These are phyloP conservation scores for Plectrocnemia conspersa DNA, from an alignment of 1,140 invertebrate species.

Conservation along the genomic window DNA sequence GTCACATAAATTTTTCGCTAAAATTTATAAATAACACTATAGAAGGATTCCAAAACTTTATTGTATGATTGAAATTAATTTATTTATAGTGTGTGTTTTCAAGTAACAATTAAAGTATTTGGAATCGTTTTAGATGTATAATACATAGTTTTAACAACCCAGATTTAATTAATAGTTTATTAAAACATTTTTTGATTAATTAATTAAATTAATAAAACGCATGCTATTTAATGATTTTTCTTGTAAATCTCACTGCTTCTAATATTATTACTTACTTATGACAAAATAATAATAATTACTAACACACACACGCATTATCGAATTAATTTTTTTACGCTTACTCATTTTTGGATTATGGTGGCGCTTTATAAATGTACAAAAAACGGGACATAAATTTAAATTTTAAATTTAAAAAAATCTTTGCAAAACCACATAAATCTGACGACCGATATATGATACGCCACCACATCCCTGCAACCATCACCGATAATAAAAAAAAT, in stretches of 20 bases:
- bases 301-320: slow-evolving; percentile 28
- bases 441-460: slow-evolving; percentile 8
- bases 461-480: slow-evolving; percentile 5
- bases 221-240: too few species aligned
- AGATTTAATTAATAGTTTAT: too few species aligned
- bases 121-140: too few species aligned
- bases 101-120: too few species aligned
- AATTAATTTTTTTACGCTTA: slow-evolving; percentile 44
- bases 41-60: too few species aligned
- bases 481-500: too few species aligned
- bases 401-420: slow-evolving; percentile 3
- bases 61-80: too few species aligned
- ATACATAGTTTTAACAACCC: too few species aligned
- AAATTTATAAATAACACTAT: too few species aligned
- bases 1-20: slow-evolving; percentile 28
- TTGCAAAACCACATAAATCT: not conserved
- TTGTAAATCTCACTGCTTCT: slow-evolving; percentile 17
- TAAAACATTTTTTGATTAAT: too few species aligned
- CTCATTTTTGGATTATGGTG: slow-evolving; percentile 54
- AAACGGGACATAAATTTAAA: not conserved
- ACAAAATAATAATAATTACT: slow-evolving; percentile 7
- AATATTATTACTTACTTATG: not conserved
- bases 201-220: too few species aligned
- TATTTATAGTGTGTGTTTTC: too few species aligned
- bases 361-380: slow-evolving; percentile 28